These are phyloP conservation scores for Zelleria hepariella DNA, from an alignment of 2,888 invertebrate species.

Conservation along the genomic window DNA sequence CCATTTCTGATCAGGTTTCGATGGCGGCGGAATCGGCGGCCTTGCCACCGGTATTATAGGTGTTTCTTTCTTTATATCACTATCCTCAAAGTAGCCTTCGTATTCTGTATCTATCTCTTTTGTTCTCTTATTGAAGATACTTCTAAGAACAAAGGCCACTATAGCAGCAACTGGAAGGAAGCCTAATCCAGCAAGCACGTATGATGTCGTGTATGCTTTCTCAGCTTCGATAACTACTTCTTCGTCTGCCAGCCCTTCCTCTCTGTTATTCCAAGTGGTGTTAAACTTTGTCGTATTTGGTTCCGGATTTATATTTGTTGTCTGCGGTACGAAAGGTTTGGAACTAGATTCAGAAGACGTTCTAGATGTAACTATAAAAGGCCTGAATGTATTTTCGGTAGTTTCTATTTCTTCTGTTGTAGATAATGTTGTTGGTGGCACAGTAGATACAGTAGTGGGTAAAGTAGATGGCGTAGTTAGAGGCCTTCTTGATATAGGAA, in stretches of 20 bases:
- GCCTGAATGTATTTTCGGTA: slow-evolving; percentile 32
- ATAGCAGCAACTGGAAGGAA: slow-evolving; percentile 73
- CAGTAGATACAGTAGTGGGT: slow-evolving; percentile 16
- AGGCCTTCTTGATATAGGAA: slow-evolving; percentile 17
- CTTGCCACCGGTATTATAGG: slow-evolving; percentile 69
- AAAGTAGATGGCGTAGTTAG: slow-evolving; percentile 13
- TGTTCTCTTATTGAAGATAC: slow-evolving; percentile 66
- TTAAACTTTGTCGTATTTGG: slow-evolving; percentile 25
- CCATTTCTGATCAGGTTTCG: slow-evolving; percentile 75
- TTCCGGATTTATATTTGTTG: slow-evolving; percentile 19
- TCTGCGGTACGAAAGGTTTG: slow-evolving; percentile 25
- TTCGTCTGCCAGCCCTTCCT: slow-evolving; percentile 39
- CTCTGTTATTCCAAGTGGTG: slow-evolving; percentile 19
- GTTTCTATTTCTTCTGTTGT: slow-evolving; percentile 19
- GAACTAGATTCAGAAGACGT: slow-evolving; percentile 55
- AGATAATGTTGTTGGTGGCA: slow-evolving; percentile 15
- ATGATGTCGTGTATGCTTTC: slow-evolving; percentile 73
- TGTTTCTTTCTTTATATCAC: slow-evolving; percentile 64
- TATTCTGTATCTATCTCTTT: slow-evolving; percentile 72
- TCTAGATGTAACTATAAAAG: slow-evolving; percentile 54
- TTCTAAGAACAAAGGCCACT: slow-evolving; percentile 68
- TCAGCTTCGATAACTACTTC: slow-evolving; percentile 72
- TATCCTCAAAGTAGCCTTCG: slow-evolving; percentile 74
- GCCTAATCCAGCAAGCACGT: slow-evolving; percentile 73
- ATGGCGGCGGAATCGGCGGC: slow-evolving; percentile 65